Evolutionary conservation across 2,113 vertebrate species (phyloP).

Genomic region (Chrysemys picta): DNA sequence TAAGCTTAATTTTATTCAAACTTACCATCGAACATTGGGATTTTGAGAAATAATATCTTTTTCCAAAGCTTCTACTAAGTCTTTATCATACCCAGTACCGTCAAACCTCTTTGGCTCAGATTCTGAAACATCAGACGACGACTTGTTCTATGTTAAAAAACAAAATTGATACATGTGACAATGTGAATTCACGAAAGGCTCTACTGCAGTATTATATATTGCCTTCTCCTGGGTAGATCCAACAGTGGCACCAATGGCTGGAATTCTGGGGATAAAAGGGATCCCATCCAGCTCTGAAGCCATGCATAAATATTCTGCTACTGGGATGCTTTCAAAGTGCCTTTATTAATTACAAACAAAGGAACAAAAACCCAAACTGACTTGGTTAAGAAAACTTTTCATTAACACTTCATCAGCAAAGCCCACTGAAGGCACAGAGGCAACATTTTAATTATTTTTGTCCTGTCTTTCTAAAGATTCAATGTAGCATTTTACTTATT

Average conservation of each 20-base stretch:
- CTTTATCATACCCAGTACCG: constrained; percentile 93
- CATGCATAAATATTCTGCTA: not conserved
- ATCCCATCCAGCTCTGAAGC: not conserved
- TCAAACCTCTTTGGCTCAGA: constrained; percentile 93
- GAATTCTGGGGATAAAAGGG: not conserved
- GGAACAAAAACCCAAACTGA: too few species aligned
- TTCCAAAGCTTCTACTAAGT: constrained; percentile 95
- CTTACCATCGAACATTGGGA: constrained; percentile 95
- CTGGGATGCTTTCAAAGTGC: not conserved
- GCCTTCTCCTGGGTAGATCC: not conserved
- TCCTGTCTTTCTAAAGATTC: not conserved
- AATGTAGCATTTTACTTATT: not conserved
- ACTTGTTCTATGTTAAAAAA: constrained; percentile 84
- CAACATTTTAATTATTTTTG: not conserved
- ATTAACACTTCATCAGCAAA: not conserved
- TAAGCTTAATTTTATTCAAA: constrained; percentile 3
- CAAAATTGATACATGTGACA: not conserved
- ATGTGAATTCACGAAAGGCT: not conserved
- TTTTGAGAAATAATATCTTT: constrained; percentile 98
- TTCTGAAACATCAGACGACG: constrained; percentile 85
- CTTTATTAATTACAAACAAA: not conserved
- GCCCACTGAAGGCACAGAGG: not conserved
- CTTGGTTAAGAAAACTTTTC: not conserved
- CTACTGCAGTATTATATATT: not conserved
- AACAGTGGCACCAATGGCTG: not conserved